Evolutionary conservation across 92 coral and sea anemone species (phyloP).

Genomic region (Zoanthus sansibaricus): DNA sequence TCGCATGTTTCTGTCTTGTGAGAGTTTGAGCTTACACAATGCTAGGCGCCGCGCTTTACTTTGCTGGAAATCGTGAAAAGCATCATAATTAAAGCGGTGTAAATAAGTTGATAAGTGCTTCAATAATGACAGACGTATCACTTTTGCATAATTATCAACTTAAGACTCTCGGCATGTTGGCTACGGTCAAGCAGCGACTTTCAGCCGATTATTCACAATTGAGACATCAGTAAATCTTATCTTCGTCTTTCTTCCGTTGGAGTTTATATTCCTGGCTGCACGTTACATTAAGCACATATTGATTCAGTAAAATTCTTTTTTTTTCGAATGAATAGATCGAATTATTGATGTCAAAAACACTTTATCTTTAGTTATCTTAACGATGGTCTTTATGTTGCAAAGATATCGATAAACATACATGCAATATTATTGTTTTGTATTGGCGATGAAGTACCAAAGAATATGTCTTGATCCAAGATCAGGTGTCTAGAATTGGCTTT

Average conservation of each 20-base stretch:
- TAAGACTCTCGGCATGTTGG: slow-evolving; percentile 1
- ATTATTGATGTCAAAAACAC: not conserved
- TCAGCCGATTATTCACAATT: not conserved
- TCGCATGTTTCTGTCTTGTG: too few species aligned
- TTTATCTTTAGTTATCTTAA: not conserved
- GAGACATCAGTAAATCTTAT: not conserved
- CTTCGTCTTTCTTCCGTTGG: not conserved
- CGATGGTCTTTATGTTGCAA: not conserved
- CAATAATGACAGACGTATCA: slow-evolving; percentile 2
- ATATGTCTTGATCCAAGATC: not conserved
- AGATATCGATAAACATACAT: not conserved
- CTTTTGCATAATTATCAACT: not conserved
- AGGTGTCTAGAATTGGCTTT: not conserved
- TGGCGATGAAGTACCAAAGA: not conserved
- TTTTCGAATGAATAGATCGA: not conserved
- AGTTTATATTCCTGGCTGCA: not conserved
- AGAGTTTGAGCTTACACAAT: too few species aligned
- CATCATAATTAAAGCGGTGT: not conserved
- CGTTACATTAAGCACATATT: not conserved
- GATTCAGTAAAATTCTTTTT: not conserved
- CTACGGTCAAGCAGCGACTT: not conserved
- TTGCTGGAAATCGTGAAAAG: not conserved
- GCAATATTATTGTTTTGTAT: not conserved
- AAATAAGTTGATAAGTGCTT: slow-evolving; percentile 26
- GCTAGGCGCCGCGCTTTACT: too few species aligned